phyloP scores from a whole-genome alignment of 2,888 invertebrate species.

The Tenthredo mesomela region DNA sequence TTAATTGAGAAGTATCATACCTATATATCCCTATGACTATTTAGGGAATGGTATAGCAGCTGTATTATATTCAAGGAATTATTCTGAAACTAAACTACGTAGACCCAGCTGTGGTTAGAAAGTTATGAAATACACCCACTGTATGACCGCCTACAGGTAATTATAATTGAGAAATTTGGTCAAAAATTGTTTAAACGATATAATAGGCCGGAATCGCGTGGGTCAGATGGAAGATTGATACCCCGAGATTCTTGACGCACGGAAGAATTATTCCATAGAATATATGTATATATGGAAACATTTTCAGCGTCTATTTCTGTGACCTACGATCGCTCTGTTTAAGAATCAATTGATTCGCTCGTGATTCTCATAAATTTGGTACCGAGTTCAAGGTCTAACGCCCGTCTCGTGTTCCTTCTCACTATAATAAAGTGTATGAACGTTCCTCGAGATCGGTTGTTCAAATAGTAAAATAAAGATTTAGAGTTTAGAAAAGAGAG shows the following conservation, averaged over 20 bases:
- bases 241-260: background rate
- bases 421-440: background rate
- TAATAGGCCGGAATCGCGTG: background rate
- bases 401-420: background rate
- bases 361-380: slow-evolving; percentile 21
- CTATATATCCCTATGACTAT: background rate
- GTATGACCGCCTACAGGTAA: background rate
- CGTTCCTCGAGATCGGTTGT: background rate
- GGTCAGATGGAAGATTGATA: background rate
- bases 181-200: background rate
- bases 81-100: background rate
- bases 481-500: background rate
- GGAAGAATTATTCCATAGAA: background rate
- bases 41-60: background rate
- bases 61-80: background rate
- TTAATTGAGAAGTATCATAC: background rate
- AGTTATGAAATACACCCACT: background rate
- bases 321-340: background rate
- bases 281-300: background rate
- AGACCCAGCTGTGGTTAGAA: background rate
- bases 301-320: background rate
- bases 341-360: slow-evolving; percentile 23
- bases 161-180: background rate
- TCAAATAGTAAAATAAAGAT: background rate
- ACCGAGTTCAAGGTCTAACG: slow-evolving; percentile 24